phyloP scores from a whole-genome alignment of 1,140 invertebrate genomes.

The Leucophenga varia region DNA sequence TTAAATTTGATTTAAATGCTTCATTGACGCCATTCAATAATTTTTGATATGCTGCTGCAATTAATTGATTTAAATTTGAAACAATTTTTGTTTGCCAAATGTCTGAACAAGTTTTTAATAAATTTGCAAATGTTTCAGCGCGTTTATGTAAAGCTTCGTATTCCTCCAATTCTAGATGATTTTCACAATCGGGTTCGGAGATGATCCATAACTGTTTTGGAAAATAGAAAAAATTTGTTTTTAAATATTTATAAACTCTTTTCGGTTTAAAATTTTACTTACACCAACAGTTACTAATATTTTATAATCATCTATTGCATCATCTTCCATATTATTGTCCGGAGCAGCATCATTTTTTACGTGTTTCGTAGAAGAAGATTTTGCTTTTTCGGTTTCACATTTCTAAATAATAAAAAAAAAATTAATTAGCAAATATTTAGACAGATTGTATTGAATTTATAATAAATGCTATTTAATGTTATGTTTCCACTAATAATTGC shows the following conservation, averaged over 20 bases:
- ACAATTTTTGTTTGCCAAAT: conserved; percentile 6
- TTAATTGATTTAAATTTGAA: conserved; percentile 16
- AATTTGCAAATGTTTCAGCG: conserved; percentile 17
- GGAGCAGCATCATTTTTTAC: too few relatives aligned
- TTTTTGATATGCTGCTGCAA: neutral
- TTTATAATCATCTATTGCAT: conserved; percentile 1
- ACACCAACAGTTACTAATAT: conserved; percentile 21
- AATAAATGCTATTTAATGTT: too few relatives aligned
- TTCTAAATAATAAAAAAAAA: too few relatives aligned
- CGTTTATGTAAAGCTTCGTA: conserved; percentile 9
- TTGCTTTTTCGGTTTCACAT: too few relatives aligned
- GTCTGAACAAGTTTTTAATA: conserved; percentile 6
- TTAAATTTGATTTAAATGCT: conserved; percentile 10
- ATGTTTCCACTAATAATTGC: too few relatives aligned
- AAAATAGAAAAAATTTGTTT: neutral
- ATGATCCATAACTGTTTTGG: conserved; percentile 26
- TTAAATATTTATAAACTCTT: neutral
- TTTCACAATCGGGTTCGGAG: conserved; percentile 13
- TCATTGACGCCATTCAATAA: conserved; percentile 19
- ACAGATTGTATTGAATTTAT: too few relatives aligned
- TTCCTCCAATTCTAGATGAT: conserved; percentile 14
- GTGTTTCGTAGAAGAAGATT: too few relatives aligned
- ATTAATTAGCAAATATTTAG: too few relatives aligned
- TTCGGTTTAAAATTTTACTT: conserved; percentile 6
- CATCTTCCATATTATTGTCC: neutral